These are phyloP conservation scores for Sciurus carolinensis DNA, from an alignment of 2,797 vertebrate genomes.

Conservation along the genomic window DNA sequence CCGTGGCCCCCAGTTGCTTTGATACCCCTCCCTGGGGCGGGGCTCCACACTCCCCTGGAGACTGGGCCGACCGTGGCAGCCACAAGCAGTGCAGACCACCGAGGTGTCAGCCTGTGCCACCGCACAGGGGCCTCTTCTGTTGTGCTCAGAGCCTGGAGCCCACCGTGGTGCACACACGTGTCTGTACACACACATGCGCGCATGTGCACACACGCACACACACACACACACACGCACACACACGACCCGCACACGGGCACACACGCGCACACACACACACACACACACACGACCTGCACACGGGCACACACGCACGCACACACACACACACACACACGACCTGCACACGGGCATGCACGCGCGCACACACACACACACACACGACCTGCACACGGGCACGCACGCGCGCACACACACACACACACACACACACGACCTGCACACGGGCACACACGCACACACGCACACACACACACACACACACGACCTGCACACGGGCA, in stretches of 20 bases:
- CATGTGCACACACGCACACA: too few relatives aligned
- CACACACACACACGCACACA: too few relatives aligned
- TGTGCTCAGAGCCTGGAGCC: background rate
- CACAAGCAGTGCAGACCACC: background rate
- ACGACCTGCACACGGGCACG: too few relatives aligned
- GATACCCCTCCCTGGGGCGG: fast-evolving
- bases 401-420: too few relatives aligned
- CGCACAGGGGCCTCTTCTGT: background rate
- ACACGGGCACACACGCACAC: too few relatives aligned
- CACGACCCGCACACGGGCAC: too few relatives aligned
- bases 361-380: background rate
- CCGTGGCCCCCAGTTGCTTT: background rate
- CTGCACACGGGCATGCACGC: too few relatives aligned
- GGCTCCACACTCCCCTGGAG: fast-evolving
- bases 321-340: background rate
- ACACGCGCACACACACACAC: background rate
- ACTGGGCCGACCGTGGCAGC: too few relatives aligned
- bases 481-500: too few relatives aligned
- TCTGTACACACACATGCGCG: fast-evolving
- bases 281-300: too few relatives aligned
- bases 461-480: background rate
- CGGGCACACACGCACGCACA: background rate
- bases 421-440: too few relatives aligned
- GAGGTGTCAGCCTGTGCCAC: fast-evolving
- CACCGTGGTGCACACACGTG: fast-evolving